Conservation (phyloP, 2,113 vertebrate genomes). For the Halichoerus grypus region DNA sequence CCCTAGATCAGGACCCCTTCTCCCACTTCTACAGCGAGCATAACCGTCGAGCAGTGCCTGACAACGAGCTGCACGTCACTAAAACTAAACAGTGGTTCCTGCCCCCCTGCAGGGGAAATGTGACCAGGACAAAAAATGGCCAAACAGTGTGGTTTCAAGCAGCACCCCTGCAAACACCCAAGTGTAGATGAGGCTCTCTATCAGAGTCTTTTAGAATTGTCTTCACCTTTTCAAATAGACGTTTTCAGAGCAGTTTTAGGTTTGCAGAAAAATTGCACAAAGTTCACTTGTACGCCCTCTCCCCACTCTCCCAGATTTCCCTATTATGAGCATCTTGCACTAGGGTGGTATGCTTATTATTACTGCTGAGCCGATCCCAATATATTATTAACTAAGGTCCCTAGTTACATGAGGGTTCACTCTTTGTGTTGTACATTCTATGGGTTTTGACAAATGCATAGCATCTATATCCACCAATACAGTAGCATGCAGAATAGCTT, state of each 20-base stretch:
- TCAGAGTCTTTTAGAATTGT: neutral
- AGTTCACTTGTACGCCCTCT: too few relatives aligned
- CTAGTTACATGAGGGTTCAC: neutral
- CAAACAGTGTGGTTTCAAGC: neutral
- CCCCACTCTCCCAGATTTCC: rapidly evolving
- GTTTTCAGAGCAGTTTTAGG: neutral
- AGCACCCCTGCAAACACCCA: neutral
- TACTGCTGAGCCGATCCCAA: rapidly evolving
- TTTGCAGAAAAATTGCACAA: neutral
- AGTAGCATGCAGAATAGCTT: rapidly evolving
- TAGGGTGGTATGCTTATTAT: neutral
- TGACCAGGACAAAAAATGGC: too few relatives aligned
- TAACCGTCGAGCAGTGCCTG: neutral
- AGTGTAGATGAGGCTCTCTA: too few relatives aligned
- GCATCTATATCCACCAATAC: rapidly evolving
- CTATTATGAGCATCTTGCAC: neutral
- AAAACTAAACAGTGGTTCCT: too few relatives aligned
- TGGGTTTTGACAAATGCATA: rapidly evolving
- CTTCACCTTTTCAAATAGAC: neutral
- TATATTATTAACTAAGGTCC: neutral
- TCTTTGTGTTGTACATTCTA: neutral
- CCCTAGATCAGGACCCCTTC: neutral
- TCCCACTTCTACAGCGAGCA: too few relatives aligned
- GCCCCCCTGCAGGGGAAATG: neutral
- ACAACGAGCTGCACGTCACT: neutral